Conservation (phyloP, 2,797 vertebrate species). For the Lutjanus campechanus region DNA sequence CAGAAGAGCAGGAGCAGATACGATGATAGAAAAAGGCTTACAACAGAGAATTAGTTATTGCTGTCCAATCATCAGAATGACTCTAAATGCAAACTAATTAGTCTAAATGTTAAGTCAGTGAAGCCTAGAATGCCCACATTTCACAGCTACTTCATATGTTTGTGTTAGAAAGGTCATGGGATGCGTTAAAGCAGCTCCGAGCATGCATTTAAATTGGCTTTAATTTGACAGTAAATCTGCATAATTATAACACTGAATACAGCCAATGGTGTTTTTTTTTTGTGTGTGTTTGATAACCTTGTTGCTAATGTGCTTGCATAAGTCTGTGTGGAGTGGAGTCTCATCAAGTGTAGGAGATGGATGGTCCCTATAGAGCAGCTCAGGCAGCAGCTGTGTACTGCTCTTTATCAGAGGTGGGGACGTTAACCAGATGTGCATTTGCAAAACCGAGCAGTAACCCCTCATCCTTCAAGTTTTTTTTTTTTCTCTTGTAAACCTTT, state of each 20-base stretch:
- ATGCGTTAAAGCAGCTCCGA: conserved; percentile 15
- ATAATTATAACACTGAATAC: not conserved
- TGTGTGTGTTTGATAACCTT: not conserved
- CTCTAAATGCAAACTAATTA: conserved; percentile 18
- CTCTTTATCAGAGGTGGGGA: not conserved
- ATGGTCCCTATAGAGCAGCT: not conserved
- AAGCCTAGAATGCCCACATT: conserved; percentile 5
- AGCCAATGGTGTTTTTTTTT: not conserved
- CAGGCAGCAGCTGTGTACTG: not conserved
- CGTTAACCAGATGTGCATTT: not conserved
- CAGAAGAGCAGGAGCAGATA: conserved; percentile 22
- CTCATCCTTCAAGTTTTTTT: not conserved
- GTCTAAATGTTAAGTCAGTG: not conserved
- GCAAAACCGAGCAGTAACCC: not conserved
- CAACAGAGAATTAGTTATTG: not conserved
- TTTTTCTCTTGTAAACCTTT: not conserved
- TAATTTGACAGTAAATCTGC: conserved; percentile 6
- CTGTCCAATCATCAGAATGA: conserved; percentile 9
- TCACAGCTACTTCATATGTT: not conserved
- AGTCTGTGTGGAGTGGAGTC: not conserved
- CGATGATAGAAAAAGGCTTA: conserved; percentile 8
- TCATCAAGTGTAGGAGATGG: not conserved
- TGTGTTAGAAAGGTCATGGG: conserved; percentile 33
- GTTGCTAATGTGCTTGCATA: not conserved
- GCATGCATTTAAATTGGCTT: conserved; percentile 10